phyloP scores from a whole-genome alignment of 2,888 invertebrate genomes.

The Drosophila greeni region DNA sequence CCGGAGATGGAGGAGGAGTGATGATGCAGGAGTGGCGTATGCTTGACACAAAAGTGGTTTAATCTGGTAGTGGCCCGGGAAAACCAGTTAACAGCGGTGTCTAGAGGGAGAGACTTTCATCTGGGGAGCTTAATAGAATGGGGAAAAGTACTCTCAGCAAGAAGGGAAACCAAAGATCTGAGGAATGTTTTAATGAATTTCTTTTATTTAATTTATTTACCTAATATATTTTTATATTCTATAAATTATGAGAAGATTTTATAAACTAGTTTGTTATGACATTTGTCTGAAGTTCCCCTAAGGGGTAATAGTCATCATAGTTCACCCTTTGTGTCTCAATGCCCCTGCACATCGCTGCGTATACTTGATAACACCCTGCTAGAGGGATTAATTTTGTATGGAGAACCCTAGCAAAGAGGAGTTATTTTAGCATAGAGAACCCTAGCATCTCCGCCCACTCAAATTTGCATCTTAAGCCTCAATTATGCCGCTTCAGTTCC shows the following conservation, averaged over 20 bases:
- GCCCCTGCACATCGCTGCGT: slow-evolving; percentile 1
- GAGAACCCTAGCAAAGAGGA: too few species aligned
- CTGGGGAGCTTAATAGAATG: not conserved
- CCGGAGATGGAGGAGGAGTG: slow-evolving; percentile 12
- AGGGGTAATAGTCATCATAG: too few species aligned
- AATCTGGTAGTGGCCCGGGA: not conserved
- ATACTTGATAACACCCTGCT: slow-evolving; percentile 4
- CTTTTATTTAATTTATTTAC: not conserved
- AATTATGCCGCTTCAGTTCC: not conserved
- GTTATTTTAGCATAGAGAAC: too few species aligned
- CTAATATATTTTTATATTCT: not conserved
- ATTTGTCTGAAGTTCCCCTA: too few species aligned
- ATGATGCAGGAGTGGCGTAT: slow-evolving; percentile 7
- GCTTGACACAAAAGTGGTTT: slow-evolving; percentile 1
- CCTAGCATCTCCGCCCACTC: too few species aligned
- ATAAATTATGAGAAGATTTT: too few species aligned
- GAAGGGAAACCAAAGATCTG: not conserved
- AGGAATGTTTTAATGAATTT: not conserved
- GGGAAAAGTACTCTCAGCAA: too few species aligned
- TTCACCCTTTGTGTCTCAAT: too few species aligned
- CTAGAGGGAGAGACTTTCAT: too few species aligned
- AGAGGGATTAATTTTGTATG: not conserved
- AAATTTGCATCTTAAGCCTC: not conserved
- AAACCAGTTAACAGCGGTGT: not conserved
- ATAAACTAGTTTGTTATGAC: too few species aligned